These are phyloP conservation scores for Cassiopea xamachana DNA, from an alignment of 30 jellyfish, hydroid and myxozoan species.

Conservation along the genomic window DNA sequence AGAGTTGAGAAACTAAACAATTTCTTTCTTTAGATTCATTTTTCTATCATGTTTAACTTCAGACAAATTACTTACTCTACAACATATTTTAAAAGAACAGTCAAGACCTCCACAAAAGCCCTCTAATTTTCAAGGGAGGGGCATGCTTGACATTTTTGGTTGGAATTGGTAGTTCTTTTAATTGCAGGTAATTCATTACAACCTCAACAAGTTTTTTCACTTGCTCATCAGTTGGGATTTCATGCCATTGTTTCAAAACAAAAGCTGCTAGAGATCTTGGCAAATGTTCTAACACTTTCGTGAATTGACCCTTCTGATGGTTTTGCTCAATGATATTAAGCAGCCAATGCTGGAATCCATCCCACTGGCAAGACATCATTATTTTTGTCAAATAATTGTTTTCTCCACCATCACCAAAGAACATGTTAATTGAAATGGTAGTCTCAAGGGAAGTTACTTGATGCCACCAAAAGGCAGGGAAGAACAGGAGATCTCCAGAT, in stretches of 20 bases:
- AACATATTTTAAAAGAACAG: neutral
- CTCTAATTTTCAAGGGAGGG: conserved; percentile 93
- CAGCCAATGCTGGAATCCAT: conserved; percentile 88
- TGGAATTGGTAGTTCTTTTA: conserved; percentile 58
- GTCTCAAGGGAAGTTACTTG: conserved; percentile 89
- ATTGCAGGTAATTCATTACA: conserved; percentile 69
- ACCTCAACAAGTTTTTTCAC: conserved; percentile 54
- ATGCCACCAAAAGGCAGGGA: conserved; percentile 99
- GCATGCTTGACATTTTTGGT: conserved; percentile 71
- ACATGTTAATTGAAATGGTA: conserved; percentile 93
- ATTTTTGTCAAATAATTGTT: conserved; percentile 80
- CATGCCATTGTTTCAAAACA: conserved; percentile 97
- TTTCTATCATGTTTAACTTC: too few relatives aligned
- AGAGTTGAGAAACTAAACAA: too few relatives aligned
- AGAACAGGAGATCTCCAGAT: conserved; percentile 92
- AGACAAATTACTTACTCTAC: too few relatives aligned
- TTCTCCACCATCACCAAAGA: conserved; percentile 95
- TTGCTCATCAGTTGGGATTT: conserved; percentile 84
- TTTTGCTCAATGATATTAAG: conserved; percentile 93
- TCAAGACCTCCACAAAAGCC: conserved; percentile 95
- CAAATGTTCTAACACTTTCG: conserved; percentile 74
- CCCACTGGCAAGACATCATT: conserved; percentile 91
- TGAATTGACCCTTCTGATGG: conserved; percentile 72
- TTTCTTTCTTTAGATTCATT: too few relatives aligned
- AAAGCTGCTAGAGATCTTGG: conserved; percentile 72